phyloP scores from a whole-genome alignment of 1,140 invertebrate genomes.

The Trichonephila inaurata region DNA sequence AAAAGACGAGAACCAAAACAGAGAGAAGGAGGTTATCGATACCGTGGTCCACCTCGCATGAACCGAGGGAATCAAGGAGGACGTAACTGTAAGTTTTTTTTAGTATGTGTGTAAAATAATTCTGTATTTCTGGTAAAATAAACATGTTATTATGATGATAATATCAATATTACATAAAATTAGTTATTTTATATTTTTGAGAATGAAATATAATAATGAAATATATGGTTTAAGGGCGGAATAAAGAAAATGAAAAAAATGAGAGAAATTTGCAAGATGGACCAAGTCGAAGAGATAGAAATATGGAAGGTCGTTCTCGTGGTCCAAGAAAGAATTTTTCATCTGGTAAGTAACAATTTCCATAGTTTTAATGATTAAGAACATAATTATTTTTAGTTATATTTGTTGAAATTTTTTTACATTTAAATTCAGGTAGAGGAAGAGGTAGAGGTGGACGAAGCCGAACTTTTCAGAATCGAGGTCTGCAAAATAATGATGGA shows the following conservation, averaged over 20 bases:
- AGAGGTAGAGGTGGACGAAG: constrained; percentile 83
- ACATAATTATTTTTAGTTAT: not conserved
- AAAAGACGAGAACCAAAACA: constrained; percentile 73
- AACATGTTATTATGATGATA: no score
- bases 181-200: no score
- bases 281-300: constrained; percentile 79
- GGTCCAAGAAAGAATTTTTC: constrained; percentile 65
- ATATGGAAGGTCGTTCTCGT: constrained; percentile 72
- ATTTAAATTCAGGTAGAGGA: constrained; percentile 79
- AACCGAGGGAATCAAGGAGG: constrained; percentile 67
- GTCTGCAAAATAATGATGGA: constrained; percentile 70
- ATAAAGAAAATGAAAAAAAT: constrained; percentile 85
- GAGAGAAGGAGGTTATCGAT: constrained; percentile 79
- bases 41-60: constrained; percentile 78
- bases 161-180: no score
- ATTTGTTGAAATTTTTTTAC: not conserved
- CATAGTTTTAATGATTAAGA: no score
- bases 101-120: no score
- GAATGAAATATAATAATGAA: not conserved
- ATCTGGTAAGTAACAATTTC: not conserved
- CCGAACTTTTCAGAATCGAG: constrained; percentile 78
- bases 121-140: no score
- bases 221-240: constrained; percentile 81
- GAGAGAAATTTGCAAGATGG: constrained; percentile 83
- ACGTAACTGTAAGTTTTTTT: constrained; percentile 67